Base-by-base conservation (phyloP, 2,113 vertebrate genomes). In the Columba livia region DNA sequence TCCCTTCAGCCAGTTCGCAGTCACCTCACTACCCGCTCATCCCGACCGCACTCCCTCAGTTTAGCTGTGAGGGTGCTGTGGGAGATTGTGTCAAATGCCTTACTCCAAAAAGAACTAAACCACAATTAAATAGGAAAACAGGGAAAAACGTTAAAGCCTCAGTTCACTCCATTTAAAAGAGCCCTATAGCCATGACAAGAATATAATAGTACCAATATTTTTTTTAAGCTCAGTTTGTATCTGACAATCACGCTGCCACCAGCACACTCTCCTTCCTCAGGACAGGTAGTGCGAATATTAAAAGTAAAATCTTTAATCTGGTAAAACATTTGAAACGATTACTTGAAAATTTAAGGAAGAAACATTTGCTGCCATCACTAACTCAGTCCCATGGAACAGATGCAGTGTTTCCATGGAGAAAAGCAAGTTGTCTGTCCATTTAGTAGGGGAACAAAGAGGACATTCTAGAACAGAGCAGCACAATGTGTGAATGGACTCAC, bases 331-430 rank as follows among this genome's bases (percentile, higher is more conserved):
- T 62, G 61, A 60, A 54, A 74, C n/a, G 25, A 31, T 12, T 11
- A 36, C 50, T 50, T 47, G 29, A 36, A 36, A 83, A 36, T 48
- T 61, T 60, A 56, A 77, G 50, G 57, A 38, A 81, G 80, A 57
- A 80, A 60, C 25, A 12, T 78, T 57, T 60, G 40, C 56, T 36
- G 51, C 8, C 53, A 80, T 24, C 53, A 5, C 57, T 44, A 4
- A 73, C 1, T 1, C 0, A 38, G 23, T 44, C 9, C 32, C 9
- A 7, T 2, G 14, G 40, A 47, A 29, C 50, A 93, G 78, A 71
- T 34, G 73, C 44, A 38, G 85, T 12, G 77, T 92, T 93, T 85
- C 89, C 79, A 93, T 91, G 85, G 85, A 90, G 72, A 92, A 77
- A 31, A 67, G 88, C 80, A 79, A 79, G 62, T 62, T 61, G 78